Conservation (phyloP, 2,113 vertebrate genomes). For the Otus sunia region DNA sequence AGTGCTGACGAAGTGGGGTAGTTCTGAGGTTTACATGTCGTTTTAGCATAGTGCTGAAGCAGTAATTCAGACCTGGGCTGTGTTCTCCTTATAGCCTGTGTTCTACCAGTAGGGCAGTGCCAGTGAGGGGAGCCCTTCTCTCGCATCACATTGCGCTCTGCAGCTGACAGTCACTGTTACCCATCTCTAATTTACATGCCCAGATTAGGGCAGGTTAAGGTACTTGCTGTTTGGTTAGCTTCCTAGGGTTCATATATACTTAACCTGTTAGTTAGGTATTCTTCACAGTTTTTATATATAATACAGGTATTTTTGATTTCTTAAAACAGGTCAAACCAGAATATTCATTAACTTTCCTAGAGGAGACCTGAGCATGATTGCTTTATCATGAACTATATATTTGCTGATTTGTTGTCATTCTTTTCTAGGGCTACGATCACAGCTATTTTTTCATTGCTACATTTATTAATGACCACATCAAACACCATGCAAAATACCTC, state of each 20-base stretch:
- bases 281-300: not conserved
- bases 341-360: not conserved
- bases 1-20: not conserved
- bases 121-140: not conserved
- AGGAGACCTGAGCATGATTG: not conserved
- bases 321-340: not conserved
- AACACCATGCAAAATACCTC: conserved; percentile 94
- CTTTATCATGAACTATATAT: not conserved
- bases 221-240: not conserved
- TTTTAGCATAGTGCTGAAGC: not conserved
- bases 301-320: not conserved
- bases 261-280: not conserved
- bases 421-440: conserved; percentile 91
- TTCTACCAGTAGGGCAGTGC: not conserved
- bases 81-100: not conserved
- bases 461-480: conserved; percentile 92
- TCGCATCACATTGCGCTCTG: not conserved
- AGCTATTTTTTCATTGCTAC: conserved; percentile 96
- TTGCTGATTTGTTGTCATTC: not conserved
- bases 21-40: not conserved
- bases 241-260: not conserved
- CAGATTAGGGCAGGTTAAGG: not conserved
- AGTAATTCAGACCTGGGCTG: not conserved
- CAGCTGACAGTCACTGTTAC: not conserved
- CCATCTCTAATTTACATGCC: not conserved